Evolutionary conservation across 2,113 vertebrate genomes (phyloP).

Genomic region (Abramis brama): DNA sequence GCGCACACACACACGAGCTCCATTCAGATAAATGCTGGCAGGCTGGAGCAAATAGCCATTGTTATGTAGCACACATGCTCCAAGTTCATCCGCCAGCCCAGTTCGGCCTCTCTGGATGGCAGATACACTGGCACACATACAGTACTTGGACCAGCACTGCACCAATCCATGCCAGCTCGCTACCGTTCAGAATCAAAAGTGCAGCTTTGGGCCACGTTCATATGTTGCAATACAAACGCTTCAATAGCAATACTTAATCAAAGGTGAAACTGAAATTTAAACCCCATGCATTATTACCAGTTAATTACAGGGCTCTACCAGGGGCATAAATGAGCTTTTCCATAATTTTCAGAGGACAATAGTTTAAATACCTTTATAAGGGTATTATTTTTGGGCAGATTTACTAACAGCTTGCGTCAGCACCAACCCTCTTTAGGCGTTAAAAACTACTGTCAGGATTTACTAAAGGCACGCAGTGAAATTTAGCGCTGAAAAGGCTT

Average conservation of each 20-base stretch:
- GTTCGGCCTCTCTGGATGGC: conserved; percentile 29
- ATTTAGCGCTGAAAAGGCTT: too few species aligned
- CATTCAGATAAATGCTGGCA: conserved; percentile 17
- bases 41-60: background rate
- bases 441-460: too few species aligned
- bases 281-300: background rate
- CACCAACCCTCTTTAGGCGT: too few species aligned
- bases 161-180: conserved; percentile 17
- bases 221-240: conserved; percentile 10
- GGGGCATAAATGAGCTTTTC: background rate
- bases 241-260: background rate
- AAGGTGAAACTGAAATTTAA: background rate
- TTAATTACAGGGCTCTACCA: background rate
- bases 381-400: too few species aligned
- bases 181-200: conserved; percentile 6
- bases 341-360: background rate
- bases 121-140: conserved; percentile 11
- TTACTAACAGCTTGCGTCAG: too few species aligned
- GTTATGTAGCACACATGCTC: conserved; percentile 36
- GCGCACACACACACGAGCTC: background rate
- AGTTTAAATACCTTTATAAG: too few species aligned
- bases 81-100: conserved; percentile 43
- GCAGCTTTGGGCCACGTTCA: background rate
- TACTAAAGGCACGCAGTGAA: too few species aligned
- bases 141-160: background rate